Percentiles rank a stretch among this genome's conserved stretches.
Evolutionary conservation across 2,888 invertebrate genomes (phyloP).

Genomic region (Tyria jacobaeae): DNA sequence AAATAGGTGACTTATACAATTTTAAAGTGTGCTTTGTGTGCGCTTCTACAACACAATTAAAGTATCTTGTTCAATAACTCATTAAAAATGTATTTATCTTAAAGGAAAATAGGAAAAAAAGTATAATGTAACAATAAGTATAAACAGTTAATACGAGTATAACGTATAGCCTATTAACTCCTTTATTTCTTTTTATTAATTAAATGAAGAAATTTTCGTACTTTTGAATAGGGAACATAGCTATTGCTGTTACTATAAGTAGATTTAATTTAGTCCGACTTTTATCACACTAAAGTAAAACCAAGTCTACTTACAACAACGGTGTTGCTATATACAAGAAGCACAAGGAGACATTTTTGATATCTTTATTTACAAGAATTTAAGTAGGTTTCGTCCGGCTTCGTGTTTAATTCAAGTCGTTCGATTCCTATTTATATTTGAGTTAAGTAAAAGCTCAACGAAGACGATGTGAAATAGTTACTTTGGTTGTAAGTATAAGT

Average conservation of each 20-base stretch:
- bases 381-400: constrained; percentile 50
- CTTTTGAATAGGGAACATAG: too few relatives aligned
- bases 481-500: constrained; percentile 54
- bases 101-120: too few relatives aligned
- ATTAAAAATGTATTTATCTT: too few relatives aligned
- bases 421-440: constrained; percentile 30
- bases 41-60: too few relatives aligned
- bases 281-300: neutral
- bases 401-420: constrained; percentile 15
- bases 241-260: constrained; percentile 39
- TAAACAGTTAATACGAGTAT: too few relatives aligned
- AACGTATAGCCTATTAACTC: too few relatives aligned
- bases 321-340: neutral
- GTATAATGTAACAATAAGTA: too few relatives aligned
- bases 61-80: too few relatives aligned
- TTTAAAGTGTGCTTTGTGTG: too few relatives aligned
- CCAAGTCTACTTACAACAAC: neutral
- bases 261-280: constrained; percentile 39
- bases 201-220: too few relatives aligned
- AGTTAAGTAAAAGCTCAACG: constrained; percentile 4
- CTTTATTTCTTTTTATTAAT: too few relatives aligned
- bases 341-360: neutral
- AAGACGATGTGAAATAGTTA: neutral
- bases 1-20: too few relatives aligned
- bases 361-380: constrained; percentile 15